These are phyloP conservation scores for Rhabdomys dilectus DNA, from an alignment of 2,113 vertebrate genomes.

Conservation along the genomic window DNA sequence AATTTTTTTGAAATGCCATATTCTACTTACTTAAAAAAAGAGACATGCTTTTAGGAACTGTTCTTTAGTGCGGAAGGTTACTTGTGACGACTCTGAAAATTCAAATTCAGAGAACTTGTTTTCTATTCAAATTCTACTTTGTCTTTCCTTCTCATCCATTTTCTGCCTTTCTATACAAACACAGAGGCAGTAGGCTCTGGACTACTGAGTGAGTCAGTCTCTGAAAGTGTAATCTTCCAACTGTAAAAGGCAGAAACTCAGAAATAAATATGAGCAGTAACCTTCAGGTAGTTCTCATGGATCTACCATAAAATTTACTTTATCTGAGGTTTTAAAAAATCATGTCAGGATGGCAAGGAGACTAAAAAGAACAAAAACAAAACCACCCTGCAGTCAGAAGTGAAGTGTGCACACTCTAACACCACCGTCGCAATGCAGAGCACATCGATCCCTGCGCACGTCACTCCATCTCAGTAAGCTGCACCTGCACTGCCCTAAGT, in stretches of 20 bases:
- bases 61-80: constrained; percentile 41
- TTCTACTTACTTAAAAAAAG: constrained; percentile 64
- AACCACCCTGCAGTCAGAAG: constrained; percentile 2
- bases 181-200: background rate
- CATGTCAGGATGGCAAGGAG: background rate
- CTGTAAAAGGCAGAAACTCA: constrained; percentile 51
- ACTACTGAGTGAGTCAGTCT: background rate
- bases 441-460: background rate
- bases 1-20: constrained; percentile 68
- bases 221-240: constrained; percentile 54
- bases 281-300: background rate
- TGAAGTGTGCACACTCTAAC: background rate
- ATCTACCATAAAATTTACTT: constrained; percentile 28
- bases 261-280: constrained; percentile 22
- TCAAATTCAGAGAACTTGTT: constrained; percentile 43
- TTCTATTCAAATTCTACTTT: constrained; percentile 48
- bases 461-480: background rate
- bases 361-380: background rate
- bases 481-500: background rate
- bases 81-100: background rate
- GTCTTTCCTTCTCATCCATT: background rate
- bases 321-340: constrained; percentile 7
- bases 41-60: constrained; percentile 52
- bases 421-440: background rate
- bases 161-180: background rate